Percentiles rank a stretch among this genome's conserved stretches.
Evolutionary conservation across 2,113 vertebrate species (phyloP).

Genomic region (Excalfactoria chinensis): DNA sequence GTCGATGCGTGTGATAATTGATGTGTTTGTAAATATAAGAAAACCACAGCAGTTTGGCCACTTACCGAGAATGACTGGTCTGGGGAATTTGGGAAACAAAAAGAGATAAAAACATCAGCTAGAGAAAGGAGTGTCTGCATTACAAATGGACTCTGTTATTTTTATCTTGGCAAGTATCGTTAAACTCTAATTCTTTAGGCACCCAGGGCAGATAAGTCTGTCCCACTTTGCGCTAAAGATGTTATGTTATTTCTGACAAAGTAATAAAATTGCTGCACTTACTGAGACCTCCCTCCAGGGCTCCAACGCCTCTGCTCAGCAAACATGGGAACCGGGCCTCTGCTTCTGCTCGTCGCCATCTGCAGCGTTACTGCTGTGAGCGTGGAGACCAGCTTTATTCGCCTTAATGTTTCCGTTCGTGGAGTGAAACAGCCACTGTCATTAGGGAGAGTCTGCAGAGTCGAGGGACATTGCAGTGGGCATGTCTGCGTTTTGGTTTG

Average conservation of each 20-base stretch:
- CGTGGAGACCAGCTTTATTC: not conserved
- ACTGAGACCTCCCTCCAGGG: not conserved
- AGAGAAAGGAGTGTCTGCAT: slow-evolving; percentile 54
- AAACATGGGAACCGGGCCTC: not conserved
- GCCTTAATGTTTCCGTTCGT: not conserved
- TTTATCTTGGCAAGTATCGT: slow-evolving; percentile 58
- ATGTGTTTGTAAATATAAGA: slow-evolving; percentile 49
- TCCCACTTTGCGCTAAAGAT: slow-evolving; percentile 11
- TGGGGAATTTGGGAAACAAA: slow-evolving; percentile 60
- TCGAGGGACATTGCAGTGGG: not conserved
- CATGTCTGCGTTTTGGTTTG: not conserved
- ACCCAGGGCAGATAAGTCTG: slow-evolving; percentile 32
- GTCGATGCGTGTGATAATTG: slow-evolving; percentile 18
- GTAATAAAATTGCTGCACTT: not conserved
- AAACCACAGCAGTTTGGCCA: slow-evolving; percentile 48
- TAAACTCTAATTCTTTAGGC: slow-evolving; percentile 51
- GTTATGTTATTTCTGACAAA: slow-evolving; percentile 37
- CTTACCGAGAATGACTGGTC: slow-evolving; percentile 40
- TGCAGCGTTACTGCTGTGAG: not conserved
- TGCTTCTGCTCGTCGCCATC: not conserved
- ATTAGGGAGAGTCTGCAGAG: not conserved
- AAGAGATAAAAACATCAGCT: slow-evolving; percentile 63
- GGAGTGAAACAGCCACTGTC: not conserved
- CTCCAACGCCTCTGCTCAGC: not conserved
- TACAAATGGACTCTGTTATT: slow-evolving; percentile 62